phyloP scores from a whole-genome alignment of 2,888 invertebrate species.

The Agrochola circellaris region DNA sequence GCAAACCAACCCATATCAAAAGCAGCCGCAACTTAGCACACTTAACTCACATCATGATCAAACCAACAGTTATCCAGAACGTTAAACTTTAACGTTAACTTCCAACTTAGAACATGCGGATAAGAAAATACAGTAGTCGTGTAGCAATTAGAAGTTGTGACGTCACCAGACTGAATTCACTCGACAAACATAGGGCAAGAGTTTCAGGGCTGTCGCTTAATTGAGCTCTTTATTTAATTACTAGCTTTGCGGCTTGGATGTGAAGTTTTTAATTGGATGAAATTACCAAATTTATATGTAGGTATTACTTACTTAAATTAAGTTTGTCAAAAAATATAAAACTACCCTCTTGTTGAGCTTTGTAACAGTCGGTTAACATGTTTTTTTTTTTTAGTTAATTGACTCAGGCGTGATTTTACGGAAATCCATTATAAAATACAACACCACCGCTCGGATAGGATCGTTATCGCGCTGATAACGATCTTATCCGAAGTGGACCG shows the following conservation, averaged over 20 bases:
- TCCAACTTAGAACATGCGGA: slow-evolving; percentile 24
- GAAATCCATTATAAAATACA: too few species aligned
- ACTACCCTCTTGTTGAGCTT: background rate
- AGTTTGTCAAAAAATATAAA: background rate
- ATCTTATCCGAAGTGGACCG: too few species aligned
- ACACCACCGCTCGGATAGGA: too few species aligned
- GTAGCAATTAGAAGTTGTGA: slow-evolving; percentile 61
- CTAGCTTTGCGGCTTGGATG: slow-evolving; percentile 4
- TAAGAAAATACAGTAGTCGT: slow-evolving; percentile 57
- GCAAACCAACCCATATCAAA: slow-evolving; percentile 30
- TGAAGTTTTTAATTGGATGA: background rate
- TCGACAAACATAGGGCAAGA: slow-evolving; percentile 49
- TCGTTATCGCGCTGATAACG: too few species aligned
- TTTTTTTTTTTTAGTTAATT: background rate
- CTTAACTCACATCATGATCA: slow-evolving; percentile 21
- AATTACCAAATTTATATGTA: background rate
- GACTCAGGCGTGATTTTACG: too few species aligned
- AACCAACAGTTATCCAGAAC: slow-evolving; percentile 31
- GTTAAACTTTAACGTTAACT: slow-evolving; percentile 46
- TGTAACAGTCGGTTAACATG: too few species aligned
- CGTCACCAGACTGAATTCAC: slow-evolving; percentile 60
- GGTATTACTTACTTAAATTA: background rate
- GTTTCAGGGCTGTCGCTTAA: slow-evolving; percentile 53
- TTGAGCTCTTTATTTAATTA: slow-evolving; percentile 42
- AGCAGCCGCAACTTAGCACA: slow-evolving; percentile 17